Conservation (phyloP, 2,888 invertebrate genomes). For the Drosophila lacicola region DNA sequence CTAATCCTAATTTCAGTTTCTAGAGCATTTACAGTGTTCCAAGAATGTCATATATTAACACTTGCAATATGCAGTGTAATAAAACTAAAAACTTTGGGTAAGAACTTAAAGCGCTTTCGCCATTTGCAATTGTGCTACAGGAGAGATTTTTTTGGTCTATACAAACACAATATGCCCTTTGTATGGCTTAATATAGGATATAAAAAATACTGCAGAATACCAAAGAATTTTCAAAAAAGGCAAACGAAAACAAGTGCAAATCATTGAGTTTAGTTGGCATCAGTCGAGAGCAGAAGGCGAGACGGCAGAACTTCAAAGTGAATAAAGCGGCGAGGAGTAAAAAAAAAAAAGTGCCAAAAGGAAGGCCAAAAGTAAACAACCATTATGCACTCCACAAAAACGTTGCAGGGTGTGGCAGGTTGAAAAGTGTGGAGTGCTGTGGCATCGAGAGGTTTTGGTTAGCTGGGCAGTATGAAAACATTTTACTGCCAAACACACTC, state of each 20-base stretch:
- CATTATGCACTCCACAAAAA: constrained; percentile 77
- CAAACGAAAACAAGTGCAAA: constrained; percentile 38
- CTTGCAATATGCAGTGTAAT: too few species aligned
- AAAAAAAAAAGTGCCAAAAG: constrained; percentile 28
- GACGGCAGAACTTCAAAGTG: constrained; percentile 69
- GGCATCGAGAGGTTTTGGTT: constrained; percentile 49
- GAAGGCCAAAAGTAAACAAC: constrained; percentile 77
- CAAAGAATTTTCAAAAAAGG: constrained; percentile 20
- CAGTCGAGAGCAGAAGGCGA: constrained; percentile 41
- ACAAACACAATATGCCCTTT: constrained; percentile 3
- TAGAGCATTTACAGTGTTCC: too few species aligned
- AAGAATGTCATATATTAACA: too few species aligned
- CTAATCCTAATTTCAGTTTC: too few species aligned
- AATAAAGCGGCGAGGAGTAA: constrained; percentile 55
- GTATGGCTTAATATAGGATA: constrained; percentile 16
- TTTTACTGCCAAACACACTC: constrained; percentile 59
- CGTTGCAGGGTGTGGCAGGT: constrained; percentile 28
- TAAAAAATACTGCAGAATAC: constrained; percentile 44
- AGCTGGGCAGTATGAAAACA: constrained; percentile 71
- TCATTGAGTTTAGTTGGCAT: constrained; percentile 52
- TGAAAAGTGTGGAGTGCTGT: constrained; percentile 16
- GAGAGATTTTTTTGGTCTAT: not conserved
- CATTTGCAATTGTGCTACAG: not conserved
- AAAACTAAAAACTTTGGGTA: not conserved
- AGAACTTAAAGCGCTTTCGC: not conserved